Evolutionary conservation across 2,797 vertebrate genomes (phyloP), one percentile per base, ranked within the genome.

Genomic region (Simalia tracyae): DNA sequence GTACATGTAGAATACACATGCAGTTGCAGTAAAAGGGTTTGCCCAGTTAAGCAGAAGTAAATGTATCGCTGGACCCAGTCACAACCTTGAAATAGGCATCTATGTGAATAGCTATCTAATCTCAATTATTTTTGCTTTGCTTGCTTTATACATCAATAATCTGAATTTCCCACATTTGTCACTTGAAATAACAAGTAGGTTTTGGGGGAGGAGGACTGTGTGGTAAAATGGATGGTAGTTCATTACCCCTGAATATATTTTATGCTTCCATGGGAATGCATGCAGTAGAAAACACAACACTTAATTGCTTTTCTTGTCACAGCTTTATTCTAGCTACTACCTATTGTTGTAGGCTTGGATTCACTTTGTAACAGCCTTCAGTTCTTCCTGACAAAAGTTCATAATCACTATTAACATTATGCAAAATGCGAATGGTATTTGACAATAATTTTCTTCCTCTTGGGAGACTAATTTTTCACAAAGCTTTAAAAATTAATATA

Each of bases 181-280:
- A 84, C 10, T 76, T 72, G 50, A 90, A n/a, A 90, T 84, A 72
- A 56, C 9, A 59, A 89, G 17, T 17, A 22, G 63, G 7, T 89
- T 68, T 31, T 28, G 5, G 28, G 31, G 50, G 3, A 42, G 12
- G 26, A 42, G 2, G 31, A 31, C n/a, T 76, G 1, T 36, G 61
- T 59, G 36, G 22, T 59, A 1, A 76, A 5, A 76, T 17, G 12
- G 56, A 76, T 91, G 31, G 12, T 86, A 85, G 46, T 76, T 76
- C 61, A 68, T 86, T 93, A 46, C 50, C 94, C 92, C 89, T 88
- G 84, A 46, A 42, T 36, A 50, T n/a, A 92, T 95, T 91, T 76
- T 81, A 81, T 93, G 61, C 59, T 95, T 94, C 94, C 93, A 60
- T 95, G 84, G 17, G 24, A 26, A 84, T 60, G 36, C 93, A 89